Evolutionary conservation across 2,888 invertebrate genomes (phyloP).

Genomic region (Conistra vaccinii): DNA sequence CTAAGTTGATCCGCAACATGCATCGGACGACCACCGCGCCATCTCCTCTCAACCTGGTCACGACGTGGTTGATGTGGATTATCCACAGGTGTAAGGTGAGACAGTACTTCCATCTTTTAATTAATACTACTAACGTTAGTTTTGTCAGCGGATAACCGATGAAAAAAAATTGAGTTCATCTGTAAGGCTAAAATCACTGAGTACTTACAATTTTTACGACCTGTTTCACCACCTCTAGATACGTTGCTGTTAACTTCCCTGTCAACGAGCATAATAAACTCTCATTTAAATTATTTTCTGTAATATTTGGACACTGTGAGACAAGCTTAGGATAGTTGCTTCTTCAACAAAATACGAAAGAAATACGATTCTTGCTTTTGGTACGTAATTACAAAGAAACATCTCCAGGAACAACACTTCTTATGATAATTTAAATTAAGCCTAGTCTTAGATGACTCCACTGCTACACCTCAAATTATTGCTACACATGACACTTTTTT

Average conservation of each 20-base stretch:
- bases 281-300: too few relatives aligned
- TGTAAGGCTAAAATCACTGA: background rate
- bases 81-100: constrained; percentile 94
- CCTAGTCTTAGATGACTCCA: constrained; percentile 61
- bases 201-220: background rate
- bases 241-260: too few relatives aligned
- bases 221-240: too few relatives aligned
- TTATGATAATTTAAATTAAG: constrained; percentile 11
- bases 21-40: constrained; percentile 99
- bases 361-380: background rate
- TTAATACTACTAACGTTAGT: background rate
- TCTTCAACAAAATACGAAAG: constrained; percentile 1
- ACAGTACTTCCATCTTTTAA: background rate
- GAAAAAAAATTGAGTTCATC: background rate
- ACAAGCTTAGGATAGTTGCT: too few relatives aligned
- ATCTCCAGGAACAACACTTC: background rate
- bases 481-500: constrained; percentile 33
- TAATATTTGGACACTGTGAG: too few relatives aligned
- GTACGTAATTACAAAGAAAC: background rate
- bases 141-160: background rate
- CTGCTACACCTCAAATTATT: constrained; percentile 46
- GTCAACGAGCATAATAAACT: too few relatives aligned
- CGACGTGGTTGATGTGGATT: constrained; percentile 97
- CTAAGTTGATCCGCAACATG: constrained; percentile 99
- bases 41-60: constrained; percentile 98